These are phyloP conservation scores for Byasa hedistus DNA, from an alignment of 2,888 invertebrate species.

Conservation along the genomic window DNA sequence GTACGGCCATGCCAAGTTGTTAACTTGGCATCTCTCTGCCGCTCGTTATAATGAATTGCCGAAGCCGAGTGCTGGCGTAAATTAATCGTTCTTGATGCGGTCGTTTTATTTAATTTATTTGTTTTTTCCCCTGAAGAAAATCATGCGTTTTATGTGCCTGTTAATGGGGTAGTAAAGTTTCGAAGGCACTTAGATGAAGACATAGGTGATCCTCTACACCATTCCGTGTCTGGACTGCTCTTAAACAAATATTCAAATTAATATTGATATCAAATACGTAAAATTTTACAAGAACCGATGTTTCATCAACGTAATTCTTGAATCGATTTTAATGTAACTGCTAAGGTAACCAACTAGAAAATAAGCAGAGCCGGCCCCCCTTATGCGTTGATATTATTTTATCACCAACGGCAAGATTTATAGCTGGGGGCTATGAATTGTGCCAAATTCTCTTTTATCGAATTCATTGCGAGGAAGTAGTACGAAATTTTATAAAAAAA, in stretches of 20 bases:
- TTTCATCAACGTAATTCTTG: not conserved
- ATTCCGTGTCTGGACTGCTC: not conserved
- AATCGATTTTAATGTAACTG: constrained; percentile 19
- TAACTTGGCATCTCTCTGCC: constrained; percentile 32
- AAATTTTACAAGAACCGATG: not conserved
- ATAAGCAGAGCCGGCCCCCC: constrained; percentile 64
- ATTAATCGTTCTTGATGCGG: constrained; percentile 56
- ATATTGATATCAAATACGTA: not conserved
- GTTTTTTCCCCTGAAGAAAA: constrained; percentile 55
- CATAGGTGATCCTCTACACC: constrained; percentile 10
- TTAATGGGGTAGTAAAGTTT: constrained; percentile 45
- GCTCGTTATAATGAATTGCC: constrained; percentile 56
- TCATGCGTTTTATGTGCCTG: constrained; percentile 56
- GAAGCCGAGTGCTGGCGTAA: constrained; percentile 45
- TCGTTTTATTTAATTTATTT: constrained; percentile 64
- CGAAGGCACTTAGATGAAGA: constrained; percentile 26
- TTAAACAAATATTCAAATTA: not conserved
- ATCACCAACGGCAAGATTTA: constrained; percentile 46
- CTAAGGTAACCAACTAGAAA: constrained; percentile 63
- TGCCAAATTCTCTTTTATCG: constrained; percentile 55
- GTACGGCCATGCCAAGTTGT: constrained; percentile 36
- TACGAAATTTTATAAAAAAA: not conserved
- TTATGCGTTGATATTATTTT: constrained; percentile 43
- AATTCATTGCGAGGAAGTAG: constrained; percentile 47
- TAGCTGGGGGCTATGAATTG: constrained; percentile 54